Conservation (phyloP, 2,888 invertebrate species). For the Helobdella robusta region DNA sequence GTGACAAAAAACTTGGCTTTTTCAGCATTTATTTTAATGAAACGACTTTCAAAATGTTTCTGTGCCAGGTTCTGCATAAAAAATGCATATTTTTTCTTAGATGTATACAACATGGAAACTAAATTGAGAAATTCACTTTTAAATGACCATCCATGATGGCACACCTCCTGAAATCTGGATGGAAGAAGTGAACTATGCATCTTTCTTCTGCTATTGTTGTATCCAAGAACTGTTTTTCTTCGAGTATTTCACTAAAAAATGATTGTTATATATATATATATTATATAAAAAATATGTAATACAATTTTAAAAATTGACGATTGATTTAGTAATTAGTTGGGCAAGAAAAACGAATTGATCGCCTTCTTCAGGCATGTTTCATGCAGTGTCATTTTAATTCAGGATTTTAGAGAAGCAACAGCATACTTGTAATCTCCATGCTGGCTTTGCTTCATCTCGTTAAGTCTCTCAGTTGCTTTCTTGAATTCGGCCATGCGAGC, state of each 20-base stretch:
- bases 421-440: slow-evolving; percentile 43
- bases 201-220: slow-evolving; percentile 41
- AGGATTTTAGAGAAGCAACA: background rate
- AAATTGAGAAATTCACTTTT: slow-evolving; percentile 36
- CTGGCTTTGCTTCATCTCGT: slow-evolving; percentile 39
- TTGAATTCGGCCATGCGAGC: slow-evolving; percentile 41
- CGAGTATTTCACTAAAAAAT: slow-evolving; percentile 37
- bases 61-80: slow-evolving; percentile 40
- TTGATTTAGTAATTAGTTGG: too few species aligned
- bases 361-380: background rate
- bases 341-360: too few species aligned
- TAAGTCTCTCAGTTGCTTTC: slow-evolving; percentile 39
- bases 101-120: too few species aligned
- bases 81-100: too few species aligned
- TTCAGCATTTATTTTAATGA: slow-evolving; percentile 45
- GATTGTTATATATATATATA: background rate
- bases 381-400: slow-evolving; percentile 14
- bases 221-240: slow-evolving; percentile 43
- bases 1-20: slow-evolving; percentile 45
- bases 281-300: background rate
- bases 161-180: slow-evolving; percentile 45
- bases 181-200: slow-evolving; percentile 47
- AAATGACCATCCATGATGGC: slow-evolving; percentile 45
- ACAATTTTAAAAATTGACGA: too few species aligned
- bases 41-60: slow-evolving; percentile 45